A percentile compares a stretch with the other conserved stretches of the same genome.
These are phyloP conservation scores for Microctenopoma stevenorrisi DNA, from an alignment of 2,797 vertebrate genomes.

Conservation along the genomic window DNA sequence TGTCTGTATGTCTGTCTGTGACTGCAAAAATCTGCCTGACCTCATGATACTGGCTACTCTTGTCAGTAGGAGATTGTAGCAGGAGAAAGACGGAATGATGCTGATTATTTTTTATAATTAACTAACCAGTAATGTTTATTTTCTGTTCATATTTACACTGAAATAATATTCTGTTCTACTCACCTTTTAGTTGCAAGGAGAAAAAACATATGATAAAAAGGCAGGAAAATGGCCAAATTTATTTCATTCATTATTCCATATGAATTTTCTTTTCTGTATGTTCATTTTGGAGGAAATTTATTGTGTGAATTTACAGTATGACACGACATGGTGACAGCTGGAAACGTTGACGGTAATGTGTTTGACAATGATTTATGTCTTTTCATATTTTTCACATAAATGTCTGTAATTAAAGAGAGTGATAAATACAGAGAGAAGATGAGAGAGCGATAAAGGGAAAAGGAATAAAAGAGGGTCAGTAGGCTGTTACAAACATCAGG, in stretches of 20 bases:
- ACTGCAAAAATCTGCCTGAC: slow-evolving; percentile 47
- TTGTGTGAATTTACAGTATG: not conserved
- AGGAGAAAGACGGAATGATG: slow-evolving; percentile 4
- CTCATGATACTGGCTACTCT: slow-evolving; percentile 56
- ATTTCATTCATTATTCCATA: not conserved
- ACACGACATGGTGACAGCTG: not conserved
- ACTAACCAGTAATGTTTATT: not conserved
- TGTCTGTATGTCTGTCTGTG: slow-evolving; percentile 53
- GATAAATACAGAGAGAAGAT: not conserved
- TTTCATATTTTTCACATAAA: slow-evolving; percentile 14
- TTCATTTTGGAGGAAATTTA: not conserved
- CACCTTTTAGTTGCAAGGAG: not conserved
- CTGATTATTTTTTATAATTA: slow-evolving; percentile 2
- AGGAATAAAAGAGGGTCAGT: slow-evolving; percentile 6
- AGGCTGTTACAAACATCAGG: slow-evolving; percentile 8
- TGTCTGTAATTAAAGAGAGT: slow-evolving; percentile 1
- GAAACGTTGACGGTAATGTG: not conserved
- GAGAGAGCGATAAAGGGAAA: not conserved
- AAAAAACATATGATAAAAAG: not conserved
- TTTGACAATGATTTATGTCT: slow-evolving; percentile 8
- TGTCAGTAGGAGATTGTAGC: slow-evolving; percentile 46
- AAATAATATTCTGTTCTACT: not conserved
- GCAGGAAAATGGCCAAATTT: not conserved
- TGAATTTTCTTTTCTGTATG: not conserved
- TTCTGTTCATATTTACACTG: not conserved